These are phyloP conservation scores for Xestia c-nigrum DNA, from an alignment of 2,888 invertebrate species.

Conservation along the genomic window DNA sequence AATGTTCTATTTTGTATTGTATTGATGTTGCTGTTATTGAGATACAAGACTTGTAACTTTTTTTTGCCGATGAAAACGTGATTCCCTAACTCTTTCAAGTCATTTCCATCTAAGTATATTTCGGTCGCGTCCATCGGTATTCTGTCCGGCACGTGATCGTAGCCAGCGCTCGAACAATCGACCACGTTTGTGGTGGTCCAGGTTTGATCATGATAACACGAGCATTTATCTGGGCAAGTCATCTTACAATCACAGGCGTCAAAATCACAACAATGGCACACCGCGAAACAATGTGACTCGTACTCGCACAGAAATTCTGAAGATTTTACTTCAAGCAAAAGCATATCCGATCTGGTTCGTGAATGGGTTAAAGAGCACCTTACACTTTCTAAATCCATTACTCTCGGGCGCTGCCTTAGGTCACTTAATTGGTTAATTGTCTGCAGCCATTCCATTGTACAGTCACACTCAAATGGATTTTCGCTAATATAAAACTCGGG, in stretches of 20 bases:
- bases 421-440: constrained; percentile 94
- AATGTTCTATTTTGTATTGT: constrained; percentile 95
- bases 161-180: constrained; percentile 94
- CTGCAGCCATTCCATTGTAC: constrained; percentile 96
- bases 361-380: constrained; percentile 94
- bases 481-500: constrained; percentile 95
- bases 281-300: constrained; percentile 95
- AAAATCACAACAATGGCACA: constrained; percentile 97
- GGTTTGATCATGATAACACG: constrained; percentile 96
- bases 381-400: constrained; percentile 95
- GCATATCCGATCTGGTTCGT: constrained; percentile 91
- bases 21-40: constrained; percentile 94
- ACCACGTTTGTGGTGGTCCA: constrained; percentile 95
- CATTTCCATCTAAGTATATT: constrained; percentile 96
- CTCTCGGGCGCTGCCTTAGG: constrained; percentile 93
- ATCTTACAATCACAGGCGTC: constrained; percentile 98
- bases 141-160: constrained; percentile 93
- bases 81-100: constrained; percentile 94
- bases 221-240: constrained; percentile 96
- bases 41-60: constrained; percentile 94
- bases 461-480: constrained; percentile 96
- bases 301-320: constrained; percentile 96
- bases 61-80: constrained; percentile 97
- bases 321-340: constrained; percentile 92
- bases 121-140: constrained; percentile 98